A percentile compares a stretch with the other conserved stretches of the same genome.
Evolutionary conservation across 2,113 vertebrate genomes (phyloP).

Genomic region (Pteruthius melanotis): DNA sequence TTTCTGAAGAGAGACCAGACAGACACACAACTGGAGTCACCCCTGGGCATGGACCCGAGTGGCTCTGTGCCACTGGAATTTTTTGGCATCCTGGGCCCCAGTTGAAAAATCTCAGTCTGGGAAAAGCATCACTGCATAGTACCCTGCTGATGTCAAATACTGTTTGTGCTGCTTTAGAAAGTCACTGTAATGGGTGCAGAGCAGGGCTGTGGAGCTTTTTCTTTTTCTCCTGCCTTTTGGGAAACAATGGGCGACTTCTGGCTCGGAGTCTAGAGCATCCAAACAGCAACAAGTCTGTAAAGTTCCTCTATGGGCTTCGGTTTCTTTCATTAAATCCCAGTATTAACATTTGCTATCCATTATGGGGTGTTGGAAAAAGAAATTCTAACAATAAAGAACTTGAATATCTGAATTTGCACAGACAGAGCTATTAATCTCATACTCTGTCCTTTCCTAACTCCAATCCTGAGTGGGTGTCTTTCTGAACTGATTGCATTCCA

Average conservation of each 20-base stretch:
- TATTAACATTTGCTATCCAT: background rate
- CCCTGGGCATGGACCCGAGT: accelerated
- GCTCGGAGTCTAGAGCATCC: background rate
- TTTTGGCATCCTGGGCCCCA: background rate
- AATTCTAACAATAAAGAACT: background rate
- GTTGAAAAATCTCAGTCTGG: background rate
- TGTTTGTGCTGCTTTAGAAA: background rate
- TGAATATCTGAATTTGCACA: background rate
- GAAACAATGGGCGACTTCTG: accelerated
- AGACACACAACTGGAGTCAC: background rate
- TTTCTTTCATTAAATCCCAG: background rate
- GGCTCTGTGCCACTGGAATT: background rate
- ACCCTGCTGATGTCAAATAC: background rate
- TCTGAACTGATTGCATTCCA: background rate
- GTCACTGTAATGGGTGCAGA: background rate
- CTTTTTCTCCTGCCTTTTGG: background rate
- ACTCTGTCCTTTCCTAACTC: background rate
- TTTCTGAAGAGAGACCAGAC: background rate
- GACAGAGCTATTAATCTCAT: background rate
- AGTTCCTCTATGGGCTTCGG: background rate
- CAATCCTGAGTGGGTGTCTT: background rate
- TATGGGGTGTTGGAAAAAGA: background rate
- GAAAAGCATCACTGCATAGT: background rate
- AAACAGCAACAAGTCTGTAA: background rate
- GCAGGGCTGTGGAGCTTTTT: background rate